Evolutionary conservation across 2,113 vertebrate species (phyloP).

Genomic region (Arothron firmamentum): DNA sequence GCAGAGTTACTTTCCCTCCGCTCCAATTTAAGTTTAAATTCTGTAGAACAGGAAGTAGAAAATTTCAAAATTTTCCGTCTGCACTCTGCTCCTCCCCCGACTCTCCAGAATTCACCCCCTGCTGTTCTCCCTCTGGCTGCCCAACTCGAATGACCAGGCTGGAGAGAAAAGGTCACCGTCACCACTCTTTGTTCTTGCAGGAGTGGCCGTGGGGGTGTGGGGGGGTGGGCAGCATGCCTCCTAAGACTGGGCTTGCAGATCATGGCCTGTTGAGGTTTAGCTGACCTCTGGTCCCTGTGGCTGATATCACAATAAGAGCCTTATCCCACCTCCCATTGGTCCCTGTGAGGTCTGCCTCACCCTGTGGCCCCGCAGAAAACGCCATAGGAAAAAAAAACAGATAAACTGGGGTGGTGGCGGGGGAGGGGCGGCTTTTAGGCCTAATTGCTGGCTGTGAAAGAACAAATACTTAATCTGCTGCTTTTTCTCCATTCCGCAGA

Average conservation of each 20-base stretch:
- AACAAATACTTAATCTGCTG: background rate
- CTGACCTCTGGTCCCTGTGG: constrained; percentile 63
- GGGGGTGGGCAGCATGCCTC: constrained; percentile 44
- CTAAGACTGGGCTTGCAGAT: constrained; percentile 60
- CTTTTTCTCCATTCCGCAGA: too few species aligned
- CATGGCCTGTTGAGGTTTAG: constrained; percentile 61
- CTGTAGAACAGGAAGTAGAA: background rate
- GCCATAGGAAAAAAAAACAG: constrained; percentile 47
- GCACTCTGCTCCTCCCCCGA: background rate
- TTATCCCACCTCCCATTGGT: constrained; percentile 62
- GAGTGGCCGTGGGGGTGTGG: constrained; percentile 26
- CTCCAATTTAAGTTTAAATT: background rate
- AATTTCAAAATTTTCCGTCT: background rate
- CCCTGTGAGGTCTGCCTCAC: constrained; percentile 66
- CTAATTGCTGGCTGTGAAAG: constrained; percentile 29
- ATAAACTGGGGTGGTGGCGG: constrained; percentile 29
- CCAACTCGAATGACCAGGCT: constrained; percentile 28
- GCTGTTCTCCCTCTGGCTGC: constrained; percentile 32
- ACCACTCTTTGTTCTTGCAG: constrained; percentile 59
- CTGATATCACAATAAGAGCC: constrained; percentile 62
- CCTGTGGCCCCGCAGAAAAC: constrained; percentile 53
- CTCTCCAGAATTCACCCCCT: constrained; percentile 10
- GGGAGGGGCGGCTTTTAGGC: constrained; percentile 10
- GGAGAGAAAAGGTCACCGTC: constrained; percentile 48
- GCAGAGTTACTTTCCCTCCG: too few species aligned